phyloP scores from a whole-genome alignment of 53 echinoderm and acorn worm species.

The Crossaster papposus region DNA sequence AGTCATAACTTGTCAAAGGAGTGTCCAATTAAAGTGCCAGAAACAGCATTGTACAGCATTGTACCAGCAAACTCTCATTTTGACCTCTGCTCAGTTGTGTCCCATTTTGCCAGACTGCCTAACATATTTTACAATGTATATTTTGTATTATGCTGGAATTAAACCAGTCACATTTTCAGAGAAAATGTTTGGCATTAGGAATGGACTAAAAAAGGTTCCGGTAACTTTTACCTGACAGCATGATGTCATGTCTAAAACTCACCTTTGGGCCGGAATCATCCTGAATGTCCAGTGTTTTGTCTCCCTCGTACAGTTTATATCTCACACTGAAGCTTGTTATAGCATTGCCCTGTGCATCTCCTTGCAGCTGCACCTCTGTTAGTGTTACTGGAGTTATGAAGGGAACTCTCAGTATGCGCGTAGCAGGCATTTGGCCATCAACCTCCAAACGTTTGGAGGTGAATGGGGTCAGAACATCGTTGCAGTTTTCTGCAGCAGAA shows the following conservation, averaged over 20 bases:
- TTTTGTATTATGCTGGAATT: too few relatives aligned
- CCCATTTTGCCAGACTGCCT: too few relatives aligned
- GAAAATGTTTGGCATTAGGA: too few relatives aligned
- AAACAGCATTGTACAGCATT: too few relatives aligned
- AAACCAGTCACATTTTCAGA: too few relatives aligned
- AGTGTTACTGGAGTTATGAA: slow-evolving; percentile 44
- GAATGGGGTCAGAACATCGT: not conserved
- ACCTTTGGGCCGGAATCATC: slow-evolving; percentile 12
- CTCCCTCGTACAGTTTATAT: slow-evolving; percentile 33
- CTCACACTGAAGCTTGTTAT: slow-evolving; percentile 22
- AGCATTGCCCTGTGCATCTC: slow-evolving; percentile 41
- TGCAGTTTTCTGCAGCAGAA: slow-evolving; percentile 32
- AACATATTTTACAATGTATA: too few relatives aligned
- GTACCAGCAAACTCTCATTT: too few relatives aligned
- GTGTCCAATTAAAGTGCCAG: too few relatives aligned
- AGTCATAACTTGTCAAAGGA: too few relatives aligned
- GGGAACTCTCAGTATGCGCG: slow-evolving; percentile 14
- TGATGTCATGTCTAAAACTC: not conserved
- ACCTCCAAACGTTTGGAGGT: not conserved
- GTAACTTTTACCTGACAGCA: not conserved
- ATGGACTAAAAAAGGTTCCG: not conserved
- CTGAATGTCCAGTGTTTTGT: not conserved
- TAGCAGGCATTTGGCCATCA: not conserved
- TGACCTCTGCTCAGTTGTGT: too few relatives aligned
- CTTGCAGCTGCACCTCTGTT: slow-evolving; percentile 11